Base-by-base conservation (phyloP, 1,140 invertebrate species). In the Trachymyrmex cornetzi region DNA sequence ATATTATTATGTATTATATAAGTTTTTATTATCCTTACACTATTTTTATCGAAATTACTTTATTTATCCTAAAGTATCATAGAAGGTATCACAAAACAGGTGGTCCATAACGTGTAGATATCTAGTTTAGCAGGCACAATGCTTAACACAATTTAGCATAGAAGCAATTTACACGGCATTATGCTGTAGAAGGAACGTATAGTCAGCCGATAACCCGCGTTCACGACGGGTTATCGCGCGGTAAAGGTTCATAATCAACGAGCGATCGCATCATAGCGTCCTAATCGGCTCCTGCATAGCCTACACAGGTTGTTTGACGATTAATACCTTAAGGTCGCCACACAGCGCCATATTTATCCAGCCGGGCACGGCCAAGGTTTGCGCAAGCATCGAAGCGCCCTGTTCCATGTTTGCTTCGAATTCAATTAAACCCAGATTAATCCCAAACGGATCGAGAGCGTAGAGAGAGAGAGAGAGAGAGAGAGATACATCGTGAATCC, bases 391-490 rank as follows among this genome's bases (percentile, higher is more conserved):
- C 80, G 80, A 64, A 48, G 50, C 80, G 80, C 69, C 57, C 38
- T 57, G 69, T 75, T 75, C 69, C 55, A 57, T 84, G 80, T 84
- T 84, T 84, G 80, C 80, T 61, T 84, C 80, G 80, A 84, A 84
- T 84, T 84, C 80, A 84, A 84, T 84, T 84, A 84, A 84, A 75
- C 69, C 80, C 69, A 84, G 80, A 84, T 84, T 84, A 84, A 84
- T 84, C 80, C 80, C 69, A 75, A 84, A 84, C 80, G 80, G 80
- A 84, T 84, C 80, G 80, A 84, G 38, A 75, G 69, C 57, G 69
- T 24, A 75, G 38, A 71, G 80, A 61, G 80, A 82, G 38, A 71
- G 80, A 75, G 38, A 71, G 80, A 61, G 80, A 82, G 38, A 71
- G 80, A 61, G 80, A 82, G 67, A 75, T 84, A 64, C 63, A 63